A percentile compares a stretch with the other conserved stretches of the same genome.
These are phyloP conservation scores for Brachionus plicatilis DNA, from an alignment of 1,140 invertebrate species.

Conservation along the genomic window DNA sequence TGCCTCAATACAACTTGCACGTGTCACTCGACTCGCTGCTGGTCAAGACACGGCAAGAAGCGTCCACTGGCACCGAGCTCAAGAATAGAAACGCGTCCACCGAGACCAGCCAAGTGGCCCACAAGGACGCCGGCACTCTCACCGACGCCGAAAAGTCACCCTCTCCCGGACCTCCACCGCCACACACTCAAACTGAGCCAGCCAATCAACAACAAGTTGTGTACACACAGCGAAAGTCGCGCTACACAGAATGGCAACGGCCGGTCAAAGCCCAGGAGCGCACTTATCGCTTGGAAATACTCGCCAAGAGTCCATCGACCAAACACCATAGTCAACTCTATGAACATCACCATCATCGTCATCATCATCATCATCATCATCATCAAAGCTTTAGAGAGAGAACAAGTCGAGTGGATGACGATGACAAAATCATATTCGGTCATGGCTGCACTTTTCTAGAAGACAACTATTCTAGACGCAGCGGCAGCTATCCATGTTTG, in stretches of 20 bases:
- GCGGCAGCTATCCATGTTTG: not conserved
- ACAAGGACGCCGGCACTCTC: conserved; percentile 10
- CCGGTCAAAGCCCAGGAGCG: not conserved
- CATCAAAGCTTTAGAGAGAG: not conserved
- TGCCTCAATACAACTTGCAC: conserved; percentile 35
- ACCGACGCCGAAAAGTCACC: not conserved
- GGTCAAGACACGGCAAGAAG: not conserved
- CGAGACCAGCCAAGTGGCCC: not conserved
- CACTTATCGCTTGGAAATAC: conserved; percentile 2
- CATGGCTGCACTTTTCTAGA: not conserved
- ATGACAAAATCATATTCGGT: not conserved
- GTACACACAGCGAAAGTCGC: not conserved
- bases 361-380: not conserved
- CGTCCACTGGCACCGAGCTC: not conserved
- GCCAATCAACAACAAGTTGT: not conserved
- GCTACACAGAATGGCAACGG: conserved; percentile 33
- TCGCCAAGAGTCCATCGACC: not conserved
- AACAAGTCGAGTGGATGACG: not conserved
- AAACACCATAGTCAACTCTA: not conserved
- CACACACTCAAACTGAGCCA: not conserved
- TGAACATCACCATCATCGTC: not conserved
- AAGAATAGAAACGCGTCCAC: not conserved
- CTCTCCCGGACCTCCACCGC: not conserved
- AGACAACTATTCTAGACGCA: not conserved
- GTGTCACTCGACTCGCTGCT: conserved; percentile 23